These are phyloP conservation scores for Lithophane ornitopus DNA, from an alignment of 2,888 invertebrate species.

Conservation along the genomic window DNA sequence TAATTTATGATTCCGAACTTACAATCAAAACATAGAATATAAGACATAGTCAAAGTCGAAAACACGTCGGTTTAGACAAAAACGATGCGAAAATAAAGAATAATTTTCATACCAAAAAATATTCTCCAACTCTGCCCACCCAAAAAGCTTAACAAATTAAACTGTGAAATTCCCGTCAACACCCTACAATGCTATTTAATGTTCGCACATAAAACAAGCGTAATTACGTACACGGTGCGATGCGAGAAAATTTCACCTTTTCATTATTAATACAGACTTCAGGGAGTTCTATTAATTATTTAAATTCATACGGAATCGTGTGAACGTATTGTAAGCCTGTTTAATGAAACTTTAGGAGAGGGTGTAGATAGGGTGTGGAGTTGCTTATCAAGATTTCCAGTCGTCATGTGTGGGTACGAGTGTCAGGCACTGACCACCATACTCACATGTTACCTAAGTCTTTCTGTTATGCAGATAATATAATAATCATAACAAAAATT, in stretches of 20 bases:
- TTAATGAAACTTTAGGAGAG: slow-evolving; percentile 42
- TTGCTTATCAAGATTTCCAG: not conserved
- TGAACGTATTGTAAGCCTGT: slow-evolving; percentile 43
- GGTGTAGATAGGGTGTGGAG: not conserved
- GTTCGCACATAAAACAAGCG: slow-evolving; percentile 56
- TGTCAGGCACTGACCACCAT: not conserved
- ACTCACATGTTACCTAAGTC: not conserved
- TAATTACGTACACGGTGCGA: slow-evolving; percentile 64
- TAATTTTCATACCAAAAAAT: slow-evolving; percentile 13
- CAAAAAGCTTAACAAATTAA: slow-evolving; percentile 35
- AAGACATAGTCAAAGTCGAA: not conserved
- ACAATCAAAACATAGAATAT: not conserved
- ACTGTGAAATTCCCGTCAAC: slow-evolving; percentile 43
- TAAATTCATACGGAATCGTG: slow-evolving; percentile 62
- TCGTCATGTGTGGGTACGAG: not conserved
- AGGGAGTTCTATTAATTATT: slow-evolving; percentile 68
- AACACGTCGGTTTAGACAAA: not conserved
- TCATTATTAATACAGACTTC: slow-evolving; percentile 67
- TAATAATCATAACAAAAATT: not conserved
- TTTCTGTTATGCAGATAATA: not conserved
- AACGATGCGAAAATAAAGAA: not conserved
- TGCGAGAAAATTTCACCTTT: slow-evolving; percentile 70
- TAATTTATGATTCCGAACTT: too few species aligned
- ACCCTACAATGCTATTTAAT: slow-evolving; percentile 57
- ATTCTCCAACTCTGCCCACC: slow-evolving; percentile 11